Evolutionary conservation across 2,797 vertebrate genomes (phyloP).

Genomic region (Squalus acanthias): DNA sequence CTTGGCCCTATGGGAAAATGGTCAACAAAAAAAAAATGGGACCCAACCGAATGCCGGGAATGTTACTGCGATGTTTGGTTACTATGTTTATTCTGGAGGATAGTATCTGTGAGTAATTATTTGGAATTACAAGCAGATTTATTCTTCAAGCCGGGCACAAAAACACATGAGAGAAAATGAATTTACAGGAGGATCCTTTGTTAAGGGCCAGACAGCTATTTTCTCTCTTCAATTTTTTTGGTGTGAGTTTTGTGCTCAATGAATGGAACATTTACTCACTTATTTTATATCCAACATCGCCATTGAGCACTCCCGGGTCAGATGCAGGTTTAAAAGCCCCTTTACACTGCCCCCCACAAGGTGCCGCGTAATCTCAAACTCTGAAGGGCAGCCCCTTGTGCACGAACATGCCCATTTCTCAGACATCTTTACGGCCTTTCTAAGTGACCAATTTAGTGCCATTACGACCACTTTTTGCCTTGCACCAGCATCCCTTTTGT

Average conservation of each 20-base stretch:
- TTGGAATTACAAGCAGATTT: slow-evolving; percentile 28
- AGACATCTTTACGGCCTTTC: not conserved
- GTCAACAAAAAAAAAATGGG: not conserved
- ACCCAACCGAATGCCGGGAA: not conserved
- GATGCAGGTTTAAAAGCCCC: not conserved
- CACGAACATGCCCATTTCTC: not conserved
- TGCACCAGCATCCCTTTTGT: not conserved
- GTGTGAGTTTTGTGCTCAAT: not conserved
- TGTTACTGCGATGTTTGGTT: slow-evolving; percentile 13
- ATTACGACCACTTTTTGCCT: not conserved
- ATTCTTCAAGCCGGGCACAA: not conserved
- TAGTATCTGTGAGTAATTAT: slow-evolving; percentile 18
- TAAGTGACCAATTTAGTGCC: not conserved
- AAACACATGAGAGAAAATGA: not conserved
- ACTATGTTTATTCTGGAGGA: not conserved
- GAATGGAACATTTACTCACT: not conserved
- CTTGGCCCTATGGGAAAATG: not conserved
- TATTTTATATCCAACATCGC: not conserved
- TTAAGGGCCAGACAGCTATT: not conserved
- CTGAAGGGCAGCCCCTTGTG: not conserved
- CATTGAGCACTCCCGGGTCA: not conserved
- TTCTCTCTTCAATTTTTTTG: not conserved
- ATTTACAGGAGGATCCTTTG: slow-evolving; percentile 6
- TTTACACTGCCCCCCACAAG: not conserved
- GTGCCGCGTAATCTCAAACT: not conserved